Base-by-base conservation (phyloP, 2,113 vertebrate species). In the Bothrops jararaca region DNA sequence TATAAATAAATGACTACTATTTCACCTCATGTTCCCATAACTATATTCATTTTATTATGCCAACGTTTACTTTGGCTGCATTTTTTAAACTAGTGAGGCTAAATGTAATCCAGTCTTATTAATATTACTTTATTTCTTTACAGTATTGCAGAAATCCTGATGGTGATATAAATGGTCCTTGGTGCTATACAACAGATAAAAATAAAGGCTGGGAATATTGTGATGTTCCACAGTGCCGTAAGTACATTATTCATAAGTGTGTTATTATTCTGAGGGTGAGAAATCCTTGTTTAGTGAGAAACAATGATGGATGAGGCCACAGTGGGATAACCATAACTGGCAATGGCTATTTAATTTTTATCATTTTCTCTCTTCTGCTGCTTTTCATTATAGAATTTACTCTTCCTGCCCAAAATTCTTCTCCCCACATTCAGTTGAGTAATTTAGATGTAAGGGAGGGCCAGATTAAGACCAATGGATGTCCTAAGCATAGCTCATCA, bases 101-200 rank as follows among this genome's bases (percentile, higher is more conserved):
- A 80, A 80, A 42, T 80, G 20, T 42, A 22, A 1, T 22, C 18
- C 69, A 80, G 15, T 80, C 69, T 95, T 60, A 39, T 93, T 92
- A 26, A 93, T 60, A 29, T 5, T 92, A 50, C 39, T 10, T 80
- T 42, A 26, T 86, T 23, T 95, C 96, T 86, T 91, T 88, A 87
- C 95, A 99, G 99, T 98, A 98, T 94, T 99, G 99, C 97, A 98
- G 99, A 69, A 99, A 99, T 95, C 99, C 99, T 11, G 99, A 99
- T 20, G 96, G 94, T 0, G 99, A 99, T 3, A 94, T 96, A n/a
- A 98, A 98, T 6, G 99, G 99, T 18, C 99, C 99, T 3, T 99
- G 99, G 99, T 99, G 99, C 96, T 99, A 99, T 94, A 99, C 99
- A 0, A 99, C 90, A 42, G 98, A 98, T 91, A 95, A 94, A 0